Evolutionary conservation across 2,797 vertebrate genomes (phyloP).

Genomic region (Malacoctenus gilli): DNA sequence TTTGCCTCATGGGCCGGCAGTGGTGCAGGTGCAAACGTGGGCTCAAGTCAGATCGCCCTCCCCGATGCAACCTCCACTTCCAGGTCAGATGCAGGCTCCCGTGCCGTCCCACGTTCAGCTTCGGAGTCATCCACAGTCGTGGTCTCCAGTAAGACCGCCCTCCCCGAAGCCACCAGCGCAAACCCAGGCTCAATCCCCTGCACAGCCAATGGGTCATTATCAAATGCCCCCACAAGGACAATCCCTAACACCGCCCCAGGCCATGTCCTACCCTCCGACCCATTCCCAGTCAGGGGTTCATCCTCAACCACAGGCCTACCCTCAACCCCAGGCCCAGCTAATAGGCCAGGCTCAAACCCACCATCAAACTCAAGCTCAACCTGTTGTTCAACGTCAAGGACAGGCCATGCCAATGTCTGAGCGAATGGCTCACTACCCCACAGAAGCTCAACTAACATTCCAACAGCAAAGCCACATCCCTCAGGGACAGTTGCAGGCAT

Average conservation of each 20-base stretch:
- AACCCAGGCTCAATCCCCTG: slow-evolving; percentile 30
- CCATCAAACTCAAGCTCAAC: slow-evolving; percentile 7
- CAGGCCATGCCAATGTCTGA: slow-evolving; percentile 14
- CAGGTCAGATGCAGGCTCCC: slow-evolving; percentile 45
- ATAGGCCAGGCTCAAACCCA: slow-evolving; percentile 20
- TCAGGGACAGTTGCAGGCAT: slow-evolving; percentile 45
- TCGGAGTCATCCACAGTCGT: slow-evolving; percentile 61
- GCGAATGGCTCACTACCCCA: slow-evolving; percentile 19
- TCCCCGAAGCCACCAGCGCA: slow-evolving; percentile 49
- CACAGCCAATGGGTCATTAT: background rate
- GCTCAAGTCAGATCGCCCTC: slow-evolving; percentile 44
- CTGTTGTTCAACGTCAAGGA: slow-evolving; percentile 11
- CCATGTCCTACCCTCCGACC: slow-evolving; percentile 8
- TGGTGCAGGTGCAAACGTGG: slow-evolving; percentile 51
- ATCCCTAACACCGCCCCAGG: background rate
- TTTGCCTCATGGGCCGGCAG: slow-evolving; percentile 13
- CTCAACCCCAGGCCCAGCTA: slow-evolving; percentile 9
- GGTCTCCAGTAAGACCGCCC: slow-evolving; percentile 62
- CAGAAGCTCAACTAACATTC: slow-evolving; percentile 16
- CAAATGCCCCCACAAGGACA: background rate
- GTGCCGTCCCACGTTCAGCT: slow-evolving; percentile 67
- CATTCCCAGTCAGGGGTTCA: background rate
- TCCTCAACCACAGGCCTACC: background rate
- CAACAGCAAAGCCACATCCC: slow-evolving; percentile 45
- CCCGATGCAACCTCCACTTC: slow-evolving; percentile 33